A percentile compares a stretch with the other conserved stretches of the same genome.
These are phyloP conservation scores for Motacilla alba DNA, from an alignment of 2,113 vertebrate species.

Conservation along the genomic window DNA sequence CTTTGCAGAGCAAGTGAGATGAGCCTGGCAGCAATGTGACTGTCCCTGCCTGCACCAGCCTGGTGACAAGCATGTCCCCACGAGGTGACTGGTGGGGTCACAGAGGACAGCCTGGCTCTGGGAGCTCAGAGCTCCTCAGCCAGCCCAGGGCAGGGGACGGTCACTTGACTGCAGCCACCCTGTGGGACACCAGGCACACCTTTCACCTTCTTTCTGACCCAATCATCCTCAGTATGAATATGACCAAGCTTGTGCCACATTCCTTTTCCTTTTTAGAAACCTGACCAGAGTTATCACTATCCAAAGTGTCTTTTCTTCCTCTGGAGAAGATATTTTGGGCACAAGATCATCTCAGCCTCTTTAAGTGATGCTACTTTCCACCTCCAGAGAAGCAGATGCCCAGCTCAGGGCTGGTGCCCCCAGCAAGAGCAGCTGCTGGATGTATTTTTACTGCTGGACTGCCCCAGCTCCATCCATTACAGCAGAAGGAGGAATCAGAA, in stretches of 20 bases:
- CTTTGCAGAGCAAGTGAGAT: fast-evolving
- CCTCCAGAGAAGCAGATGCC: not conserved
- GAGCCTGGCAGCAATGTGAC: not conserved
- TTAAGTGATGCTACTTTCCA: not conserved
- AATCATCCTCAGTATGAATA: fast-evolving
- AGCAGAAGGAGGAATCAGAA: not conserved
- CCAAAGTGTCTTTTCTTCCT: not conserved
- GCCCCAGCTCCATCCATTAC: not conserved
- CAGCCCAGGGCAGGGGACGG: not conserved
- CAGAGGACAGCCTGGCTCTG: not conserved
- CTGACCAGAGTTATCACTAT: not conserved
- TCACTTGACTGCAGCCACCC: not conserved
- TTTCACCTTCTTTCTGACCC: not conserved
- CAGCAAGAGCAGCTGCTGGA: not conserved
- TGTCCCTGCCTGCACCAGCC: not conserved
- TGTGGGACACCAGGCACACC: not conserved
- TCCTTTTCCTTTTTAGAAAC: not conserved
- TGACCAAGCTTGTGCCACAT: not conserved
- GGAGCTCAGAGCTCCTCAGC: not conserved
- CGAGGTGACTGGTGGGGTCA: not conserved
- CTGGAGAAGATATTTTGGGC: not conserved
- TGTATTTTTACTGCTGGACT: not conserved
- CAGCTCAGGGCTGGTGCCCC: not conserved
- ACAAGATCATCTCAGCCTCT: not conserved
- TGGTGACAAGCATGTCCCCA: not conserved